A percentile compares a stretch with the other conserved stretches of the same genome.
Conservation (phyloP, 1,140 invertebrate species). For the Dinothrombium tinctorium region DNA sequence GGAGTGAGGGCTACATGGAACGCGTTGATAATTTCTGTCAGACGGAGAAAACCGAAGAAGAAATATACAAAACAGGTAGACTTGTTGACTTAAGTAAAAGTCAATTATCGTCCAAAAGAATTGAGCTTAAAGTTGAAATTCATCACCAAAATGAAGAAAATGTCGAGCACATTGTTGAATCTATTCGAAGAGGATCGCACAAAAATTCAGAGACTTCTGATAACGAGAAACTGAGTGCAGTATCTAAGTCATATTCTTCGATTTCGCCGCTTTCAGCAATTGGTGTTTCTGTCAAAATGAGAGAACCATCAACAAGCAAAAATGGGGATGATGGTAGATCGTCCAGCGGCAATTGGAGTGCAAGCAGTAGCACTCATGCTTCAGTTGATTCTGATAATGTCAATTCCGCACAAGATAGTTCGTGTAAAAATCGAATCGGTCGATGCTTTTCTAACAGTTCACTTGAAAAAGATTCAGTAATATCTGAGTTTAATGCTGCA, state of each 20-base stretch:
- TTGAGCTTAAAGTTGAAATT: constrained; percentile 4
- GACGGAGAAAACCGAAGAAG: constrained; percentile 8
- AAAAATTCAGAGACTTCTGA: background rate
- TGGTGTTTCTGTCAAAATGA: constrained; percentile 2
- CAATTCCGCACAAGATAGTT: too few species aligned
- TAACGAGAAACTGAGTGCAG: background rate
- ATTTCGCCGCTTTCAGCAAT: background rate
- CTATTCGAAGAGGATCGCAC: constrained; percentile 1
- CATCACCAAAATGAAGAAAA: constrained; percentile 1
- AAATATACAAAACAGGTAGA: constrained; percentile 4
- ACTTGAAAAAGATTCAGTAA: constrained; percentile 17
- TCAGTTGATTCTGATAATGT: constrained; percentile 24
- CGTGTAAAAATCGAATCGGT: background rate
- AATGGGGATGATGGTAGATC: constrained; percentile 47
- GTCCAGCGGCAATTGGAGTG: constrained; percentile 79
- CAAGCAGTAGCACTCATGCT: constrained; percentile 51
- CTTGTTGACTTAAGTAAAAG: constrained; percentile 6
- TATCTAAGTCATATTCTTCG: background rate
- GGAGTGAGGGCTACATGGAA: constrained; percentile 5
- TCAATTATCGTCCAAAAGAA: background rate
- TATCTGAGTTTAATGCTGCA: constrained; percentile 11
- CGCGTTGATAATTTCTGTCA: constrained; percentile 12
- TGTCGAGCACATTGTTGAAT: background rate
- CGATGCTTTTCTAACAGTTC: constrained; percentile 13
- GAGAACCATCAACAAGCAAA: constrained; percentile 20